A percentile compares a stretch with the other conserved stretches of the same genome.
Conservation (phyloP, 2,113 vertebrate species). For the Pholis gunnellus region DNA sequence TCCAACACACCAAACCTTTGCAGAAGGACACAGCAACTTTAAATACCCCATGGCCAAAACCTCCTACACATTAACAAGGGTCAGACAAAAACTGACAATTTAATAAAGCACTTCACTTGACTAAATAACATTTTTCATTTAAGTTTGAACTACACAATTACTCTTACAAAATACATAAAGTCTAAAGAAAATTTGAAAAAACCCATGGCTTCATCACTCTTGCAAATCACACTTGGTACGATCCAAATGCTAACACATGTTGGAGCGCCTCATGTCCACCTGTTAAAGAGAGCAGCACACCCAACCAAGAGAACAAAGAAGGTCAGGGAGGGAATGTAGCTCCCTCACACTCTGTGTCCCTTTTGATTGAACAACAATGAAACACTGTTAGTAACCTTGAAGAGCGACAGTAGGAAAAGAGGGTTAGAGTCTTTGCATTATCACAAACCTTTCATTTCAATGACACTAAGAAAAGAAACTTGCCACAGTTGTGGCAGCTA, state of each 20-base stretch:
- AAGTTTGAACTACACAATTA: background rate
- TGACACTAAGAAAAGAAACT: background rate
- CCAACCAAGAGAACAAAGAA: background rate
- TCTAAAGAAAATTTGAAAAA: background rate
- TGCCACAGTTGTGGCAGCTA: background rate
- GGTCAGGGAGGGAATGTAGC: background rate
- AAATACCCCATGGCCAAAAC: background rate
- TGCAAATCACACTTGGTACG: background rate
- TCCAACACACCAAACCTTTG: background rate
- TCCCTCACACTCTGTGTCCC: too few relatives aligned
- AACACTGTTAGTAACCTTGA: background rate
- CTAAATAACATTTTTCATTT: background rate
- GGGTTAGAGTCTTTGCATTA: background rate
- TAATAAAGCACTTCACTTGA: background rate
- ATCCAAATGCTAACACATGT: conserved; percentile 8
- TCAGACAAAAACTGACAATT: background rate
- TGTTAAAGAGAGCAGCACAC: background rate
- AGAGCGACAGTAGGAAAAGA: background rate
- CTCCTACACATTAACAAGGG: background rate
- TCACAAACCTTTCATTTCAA: background rate
- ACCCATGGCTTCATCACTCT: background rate
- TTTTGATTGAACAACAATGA: background rate
- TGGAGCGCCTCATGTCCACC: background rate
- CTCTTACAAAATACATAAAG: background rate
- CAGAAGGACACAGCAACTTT: background rate